These are phyloP conservation scores for Linyphia triangularis DNA, from an alignment of 2,888 invertebrate species.

Conservation along the genomic window DNA sequence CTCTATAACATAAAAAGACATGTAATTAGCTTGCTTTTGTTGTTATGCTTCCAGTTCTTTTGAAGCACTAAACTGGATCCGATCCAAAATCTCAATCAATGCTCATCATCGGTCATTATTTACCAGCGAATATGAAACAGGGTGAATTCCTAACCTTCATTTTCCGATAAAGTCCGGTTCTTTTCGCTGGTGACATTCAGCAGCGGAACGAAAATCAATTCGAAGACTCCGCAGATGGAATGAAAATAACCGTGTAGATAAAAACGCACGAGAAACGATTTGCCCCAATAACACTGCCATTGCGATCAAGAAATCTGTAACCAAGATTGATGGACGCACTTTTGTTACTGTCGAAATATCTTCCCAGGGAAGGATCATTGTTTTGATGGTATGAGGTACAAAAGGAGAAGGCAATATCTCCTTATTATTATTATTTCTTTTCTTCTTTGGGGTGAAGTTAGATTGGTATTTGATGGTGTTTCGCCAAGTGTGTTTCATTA, in stretches of 20 bases:
- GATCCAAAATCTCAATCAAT: constrained; percentile 48
- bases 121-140: constrained; percentile 43
- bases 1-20: not conserved
- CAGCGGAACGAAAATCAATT: not conserved
- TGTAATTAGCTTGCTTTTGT: constrained; percentile 44
- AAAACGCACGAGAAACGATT: constrained; percentile 17
- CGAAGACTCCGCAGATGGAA: not conserved
- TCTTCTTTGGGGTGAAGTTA: constrained; percentile 22
- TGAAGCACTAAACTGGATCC: not conserved
- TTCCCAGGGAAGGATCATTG: constrained; percentile 7
- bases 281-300: constrained; percentile 13
- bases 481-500: constrained; percentile 40
- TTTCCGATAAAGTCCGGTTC: constrained; percentile 31
- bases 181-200: not conserved
- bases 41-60: not conserved
- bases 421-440: constrained; percentile 18
- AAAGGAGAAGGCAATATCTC: not conserved
- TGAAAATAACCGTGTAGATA: constrained; percentile 25
- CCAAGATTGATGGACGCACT: constrained; percentile 35
- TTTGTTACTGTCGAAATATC: not conserved
- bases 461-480: constrained; percentile 56
- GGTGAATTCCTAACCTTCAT: not conserved
- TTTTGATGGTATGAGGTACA: constrained; percentile 9
- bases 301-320: constrained; percentile 50
- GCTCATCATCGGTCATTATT: constrained; percentile 55